Evolutionary conservation across 1,140 invertebrate genomes (phyloP).

Genomic region (Elymnias hypermnestra): DNA sequence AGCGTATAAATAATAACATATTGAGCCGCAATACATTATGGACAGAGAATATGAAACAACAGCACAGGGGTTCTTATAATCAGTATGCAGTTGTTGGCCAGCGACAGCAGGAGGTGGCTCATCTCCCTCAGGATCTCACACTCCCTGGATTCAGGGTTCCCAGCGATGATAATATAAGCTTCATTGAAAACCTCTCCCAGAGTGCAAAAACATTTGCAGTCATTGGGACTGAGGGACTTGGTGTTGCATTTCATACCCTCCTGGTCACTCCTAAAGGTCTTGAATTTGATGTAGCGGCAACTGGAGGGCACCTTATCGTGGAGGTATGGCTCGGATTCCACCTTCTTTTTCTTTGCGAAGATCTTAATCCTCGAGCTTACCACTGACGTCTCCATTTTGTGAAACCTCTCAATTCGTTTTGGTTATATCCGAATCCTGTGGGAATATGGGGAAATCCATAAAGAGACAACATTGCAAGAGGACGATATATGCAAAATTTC

Average conservation of each 20-base stretch:
- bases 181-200: neutral
- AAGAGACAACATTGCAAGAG: too few species aligned
- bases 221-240: neutral
- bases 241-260: neutral
- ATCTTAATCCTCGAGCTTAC: too few species aligned
- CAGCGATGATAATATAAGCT: neutral
- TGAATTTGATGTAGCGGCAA: neutral
- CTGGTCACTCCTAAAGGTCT: neutral
- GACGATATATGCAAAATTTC: too few species aligned
- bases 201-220: neutral
- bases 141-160: neutral
- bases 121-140: neutral
- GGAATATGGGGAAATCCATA: too few species aligned
- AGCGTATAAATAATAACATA: too few species aligned
- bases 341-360: neutral
- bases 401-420: too few species aligned
- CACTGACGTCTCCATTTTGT: too few species aligned
- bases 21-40: too few species aligned
- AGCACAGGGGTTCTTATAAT: neutral
- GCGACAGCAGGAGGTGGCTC: neutral
- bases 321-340: neutral
- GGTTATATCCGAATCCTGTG: too few species aligned
- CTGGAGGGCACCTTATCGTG: neutral
- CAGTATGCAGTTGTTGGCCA: neutral
- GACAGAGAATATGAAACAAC: too few species aligned